Evolutionary conservation across 2,888 invertebrate species (phyloP), one percentile per base, ranked within the genome.

Genomic region (Automeris io): DNA sequence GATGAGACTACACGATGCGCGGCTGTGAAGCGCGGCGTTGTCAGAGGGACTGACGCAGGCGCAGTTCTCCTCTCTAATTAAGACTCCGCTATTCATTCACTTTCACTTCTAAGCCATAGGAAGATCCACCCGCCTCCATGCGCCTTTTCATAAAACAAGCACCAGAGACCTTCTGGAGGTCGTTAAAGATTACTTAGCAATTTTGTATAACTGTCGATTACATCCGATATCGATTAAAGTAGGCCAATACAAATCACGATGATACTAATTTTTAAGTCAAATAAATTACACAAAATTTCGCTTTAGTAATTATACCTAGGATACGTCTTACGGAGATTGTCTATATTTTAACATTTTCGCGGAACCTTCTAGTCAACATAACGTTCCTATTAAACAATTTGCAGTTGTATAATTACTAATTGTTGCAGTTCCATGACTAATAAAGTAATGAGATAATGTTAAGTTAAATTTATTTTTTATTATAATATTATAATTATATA

Each of bases 21-120:
- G 82, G 64, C 75, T 64, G 72, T 57, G 49, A 51, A 53, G 65
- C 76, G 79, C 82, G 80, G 51, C 70, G 73, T 66, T 58, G 67
- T 66, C 72, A 63, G 77, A 73, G 76, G 75, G 75, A 86, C 86
- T 86, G 80, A 65, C 78, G 73, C 76, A 68, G 66, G 63, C 75
- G 68, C 73, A 62, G 66, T 68, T 68, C 77, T 81, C 80, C 78
- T 85, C 86, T 85, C 82, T 85, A 86, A 86, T 85, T 86, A 86
- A 86, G 82, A 74, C 81, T 82, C 77, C 64, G 78, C 71, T 78
- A 81, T 81, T 85, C 86, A 82, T 82, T 85, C 81, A 85, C 86
- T 86, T 86, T 86, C 86, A 86, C 86, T 86, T 86, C 82, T 75
- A 83, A 80, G 76, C 72, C 61, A 64, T 74, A 75, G 76, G 80